Evolutionary conservation across 2,888 invertebrate species (phyloP).

Genomic region (Teleogryllus oceanicus): DNA sequence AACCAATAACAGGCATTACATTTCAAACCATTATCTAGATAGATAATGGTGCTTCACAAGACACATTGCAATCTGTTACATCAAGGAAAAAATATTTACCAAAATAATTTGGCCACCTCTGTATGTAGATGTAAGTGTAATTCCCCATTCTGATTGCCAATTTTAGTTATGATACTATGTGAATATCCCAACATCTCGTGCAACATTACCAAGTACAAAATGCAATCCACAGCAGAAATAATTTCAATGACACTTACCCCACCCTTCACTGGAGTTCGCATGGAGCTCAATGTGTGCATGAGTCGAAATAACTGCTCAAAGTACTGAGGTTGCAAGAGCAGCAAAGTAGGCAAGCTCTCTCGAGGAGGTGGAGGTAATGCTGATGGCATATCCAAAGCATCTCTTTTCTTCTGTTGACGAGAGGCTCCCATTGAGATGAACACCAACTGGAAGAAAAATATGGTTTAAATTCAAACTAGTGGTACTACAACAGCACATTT

Average conservation of each 20-base stretch:
- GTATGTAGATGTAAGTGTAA: slow-evolving; percentile 33
- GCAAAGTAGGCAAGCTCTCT: slow-evolving; percentile 78
- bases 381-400: slow-evolving; percentile 77
- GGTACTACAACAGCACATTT: too few relatives aligned
- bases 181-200: slow-evolving; percentile 26
- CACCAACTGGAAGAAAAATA: slow-evolving; percentile 59
- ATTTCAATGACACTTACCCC: slow-evolving; percentile 51
- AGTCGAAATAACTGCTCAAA: slow-evolving; percentile 87
- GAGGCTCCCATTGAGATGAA: slow-evolving; percentile 86
- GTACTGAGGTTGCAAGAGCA: slow-evolving; percentile 79
- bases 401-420: slow-evolving; percentile 57
- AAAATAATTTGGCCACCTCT: too few relatives aligned
- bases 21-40: too few relatives aligned
- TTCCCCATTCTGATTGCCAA: too few relatives aligned
- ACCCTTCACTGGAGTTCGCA: slow-evolving; percentile 72
- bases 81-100: too few relatives aligned
- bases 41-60: too few relatives aligned
- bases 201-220: slow-evolving; percentile 39
- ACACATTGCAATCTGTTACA: too few relatives aligned
- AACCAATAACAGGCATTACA: too few relatives aligned
- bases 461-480: too few relatives aligned
- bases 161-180: background rate
- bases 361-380: slow-evolving; percentile 82
- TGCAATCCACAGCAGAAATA: slow-evolving; percentile 25
- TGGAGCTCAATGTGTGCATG: slow-evolving; percentile 85